These are phyloP conservation scores for Diplodus puntazzo DNA, from an alignment of 2,797 vertebrate genomes.

Conservation along the genomic window DNA sequence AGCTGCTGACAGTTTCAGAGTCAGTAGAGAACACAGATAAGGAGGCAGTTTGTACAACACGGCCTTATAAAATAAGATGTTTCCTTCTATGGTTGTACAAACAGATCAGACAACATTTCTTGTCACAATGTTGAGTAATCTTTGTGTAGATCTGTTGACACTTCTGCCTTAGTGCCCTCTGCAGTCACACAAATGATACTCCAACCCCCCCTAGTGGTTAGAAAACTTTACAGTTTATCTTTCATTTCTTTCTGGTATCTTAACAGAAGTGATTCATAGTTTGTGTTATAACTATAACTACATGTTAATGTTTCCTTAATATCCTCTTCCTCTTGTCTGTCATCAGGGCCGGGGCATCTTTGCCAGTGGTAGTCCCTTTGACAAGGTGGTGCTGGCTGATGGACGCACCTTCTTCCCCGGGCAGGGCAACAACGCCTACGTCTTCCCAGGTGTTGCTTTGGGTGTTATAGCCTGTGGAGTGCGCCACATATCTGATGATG, in stretches of 20 bases:
- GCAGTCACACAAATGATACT: slow-evolving; percentile 1
- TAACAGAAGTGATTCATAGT: not conserved
- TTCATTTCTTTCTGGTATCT: not conserved
- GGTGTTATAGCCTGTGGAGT: slow-evolving; percentile 93
- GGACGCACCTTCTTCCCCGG: slow-evolving; percentile 95
- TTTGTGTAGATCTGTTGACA: not conserved
- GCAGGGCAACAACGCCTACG: slow-evolving; percentile 97
- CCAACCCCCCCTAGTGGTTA: not conserved
- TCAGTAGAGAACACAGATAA: too few species aligned
- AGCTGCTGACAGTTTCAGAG: too few species aligned
- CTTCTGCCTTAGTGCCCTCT: not conserved
- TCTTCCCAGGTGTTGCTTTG: slow-evolving; percentile 96
- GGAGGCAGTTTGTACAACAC: too few species aligned
- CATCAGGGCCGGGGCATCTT: slow-evolving; percentile 94
- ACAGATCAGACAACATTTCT: not conserved
- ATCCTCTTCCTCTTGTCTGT: not conserved
- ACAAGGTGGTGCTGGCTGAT: slow-evolving; percentile 91
- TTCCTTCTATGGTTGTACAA: too few species aligned
- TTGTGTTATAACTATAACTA: not conserved
- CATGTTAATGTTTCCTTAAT: not conserved
- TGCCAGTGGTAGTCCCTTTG: slow-evolving; percentile 96
- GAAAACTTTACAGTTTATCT: not conserved
- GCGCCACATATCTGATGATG: slow-evolving; percentile 94
- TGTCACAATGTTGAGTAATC: not conserved
- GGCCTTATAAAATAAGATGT: too few species aligned